A percentile compares a stretch with the other conserved stretches of the same genome.
These are phyloP conservation scores for Linurgus olivaceus DNA, from an alignment of 2,797 vertebrate genomes.

Conservation along the genomic window DNA sequence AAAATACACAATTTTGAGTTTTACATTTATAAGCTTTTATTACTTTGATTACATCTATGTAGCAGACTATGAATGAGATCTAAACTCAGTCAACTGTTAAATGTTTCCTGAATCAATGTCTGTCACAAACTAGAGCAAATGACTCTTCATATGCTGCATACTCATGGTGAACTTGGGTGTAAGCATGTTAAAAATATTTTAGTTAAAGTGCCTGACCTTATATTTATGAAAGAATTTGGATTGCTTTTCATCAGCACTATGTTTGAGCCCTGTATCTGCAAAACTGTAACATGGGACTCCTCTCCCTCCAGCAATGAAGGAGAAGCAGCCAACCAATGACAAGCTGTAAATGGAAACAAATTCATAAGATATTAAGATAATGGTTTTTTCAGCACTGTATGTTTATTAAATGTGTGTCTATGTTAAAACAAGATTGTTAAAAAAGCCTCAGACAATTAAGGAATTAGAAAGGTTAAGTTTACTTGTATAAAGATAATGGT, in stretches of 20 bases:
- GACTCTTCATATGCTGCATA: neutral
- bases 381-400: neutral
- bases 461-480: neutral
- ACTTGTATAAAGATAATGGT: neutral
- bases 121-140: neutral
- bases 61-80: neutral
- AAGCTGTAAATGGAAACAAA: neutral
- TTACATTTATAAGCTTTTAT: neutral
- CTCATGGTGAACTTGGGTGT: fast-evolving
- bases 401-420: neutral
- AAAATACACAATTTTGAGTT: neutral
- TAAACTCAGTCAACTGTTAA: neutral
- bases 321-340: neutral
- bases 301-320: neutral
- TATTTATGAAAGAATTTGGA: neutral
- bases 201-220: neutral
- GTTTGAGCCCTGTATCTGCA: neutral
- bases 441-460: neutral
- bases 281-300: neutral
- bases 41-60: fast-evolving
- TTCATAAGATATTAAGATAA: neutral
- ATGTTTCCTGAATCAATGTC: neutral
- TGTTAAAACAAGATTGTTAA: neutral
- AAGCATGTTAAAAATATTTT: neutral
- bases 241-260: neutral